Evolutionary conservation across 53 echinoderm and acorn worm species (phyloP), one percentile per base, ranked within the genome.

Genomic region (Temnopleurus reevesii): DNA sequence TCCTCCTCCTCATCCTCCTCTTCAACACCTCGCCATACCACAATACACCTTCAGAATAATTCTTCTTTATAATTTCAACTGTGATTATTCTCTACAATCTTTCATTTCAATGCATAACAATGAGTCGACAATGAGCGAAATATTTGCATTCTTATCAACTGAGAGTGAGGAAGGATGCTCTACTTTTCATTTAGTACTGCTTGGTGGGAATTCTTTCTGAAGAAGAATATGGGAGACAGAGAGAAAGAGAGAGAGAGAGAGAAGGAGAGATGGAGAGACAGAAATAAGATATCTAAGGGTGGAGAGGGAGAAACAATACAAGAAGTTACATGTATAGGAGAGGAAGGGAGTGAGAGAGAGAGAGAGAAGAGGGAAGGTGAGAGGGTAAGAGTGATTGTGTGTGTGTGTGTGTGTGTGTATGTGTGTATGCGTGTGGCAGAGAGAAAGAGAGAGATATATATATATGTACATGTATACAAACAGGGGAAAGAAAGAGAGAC

Each of bases 71-170:
- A 63, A 63, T 71, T 43, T 71, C 71, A 36, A n/a, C 41, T 10
- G 19, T 71, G 41, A 71, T 71, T 41, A 71, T 41, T 71, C 71
- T 23, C 41, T 0, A 2, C n/a, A 36, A n/a, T n/a, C n/a, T n/a
- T n/a, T n/a, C 41, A 71, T 71, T 41, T 41, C 43, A 43, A 71
- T 71, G 71, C 71, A 71, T 71, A 71, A 41, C 71, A 71, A 71
- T 71, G 71, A 71, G 71, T 41, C n/a, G 36, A 4, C 71, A 19
- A 38, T 38, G 23, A 6, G 71, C 31, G 15, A 41, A n/a, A n/a
- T n/a, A n/a, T n/a, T n/a, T n/a, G n/a, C n/a, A n/a, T n/a, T n/a
- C n/a, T n/a, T n/a, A n/a, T n/a, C n/a, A n/a, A n/a, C n/a, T n/a
- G n/a, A n/a, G n/a, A n/a, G n/a, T n/a, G n/a, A n/a, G n/a, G n/a